Base-by-base conservation (phyloP, 37 sponge, comb jelly and placozoan genomes). In the Diacarnus erythraeanus region DNA sequence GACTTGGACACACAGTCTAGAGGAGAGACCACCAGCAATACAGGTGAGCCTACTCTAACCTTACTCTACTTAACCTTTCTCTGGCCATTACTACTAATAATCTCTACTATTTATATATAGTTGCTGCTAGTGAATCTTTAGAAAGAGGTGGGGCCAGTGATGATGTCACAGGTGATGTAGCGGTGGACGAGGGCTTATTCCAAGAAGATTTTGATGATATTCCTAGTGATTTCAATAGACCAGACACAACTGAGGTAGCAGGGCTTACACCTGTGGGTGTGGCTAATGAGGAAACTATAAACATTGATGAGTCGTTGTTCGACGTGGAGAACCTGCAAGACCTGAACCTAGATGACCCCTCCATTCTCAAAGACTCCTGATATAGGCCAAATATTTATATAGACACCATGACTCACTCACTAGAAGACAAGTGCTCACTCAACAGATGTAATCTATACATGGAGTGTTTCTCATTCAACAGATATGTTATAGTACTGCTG, bases 231-330 rank as follows among this genome's bases (percentile, higher is more conserved):
- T 3, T 30, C 29, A 20, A 3, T 31, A 10, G 12, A 34, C 2
- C 66, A 31, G 66, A 20, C 29, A 4, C 3, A 5, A 60, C 4
- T 4, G 35, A 71, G 17, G 12, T 23, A 25, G 8, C 64, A 9
- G 38, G 34, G 8, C 34, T 4, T 69, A 39, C 34, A 3, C 34
- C 20, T 37, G 54, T 25, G 36, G 57, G 47, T 25, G 74, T 27
- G 57, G 5, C 1, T 5, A 64, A 75, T 37, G 66, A 64, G 25
- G 76, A 57, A 5, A 60, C 41, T 17, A 68, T 86, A 42, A 35
- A 40, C 5, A 69, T 86, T 0, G 87, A 86, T 34, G 87, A 86
- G 54, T 81, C 73, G 2, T 56, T 86, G 38, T 86, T 86, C 65
- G 87, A 80, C 38, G 42, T 75, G 25, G 81, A 80, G 33, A 67